Percentiles rank a stretch among this genome's conserved stretches.
Evolutionary conservation across 1,140 invertebrate species (phyloP).

Genomic region (Proales similis): DNA sequence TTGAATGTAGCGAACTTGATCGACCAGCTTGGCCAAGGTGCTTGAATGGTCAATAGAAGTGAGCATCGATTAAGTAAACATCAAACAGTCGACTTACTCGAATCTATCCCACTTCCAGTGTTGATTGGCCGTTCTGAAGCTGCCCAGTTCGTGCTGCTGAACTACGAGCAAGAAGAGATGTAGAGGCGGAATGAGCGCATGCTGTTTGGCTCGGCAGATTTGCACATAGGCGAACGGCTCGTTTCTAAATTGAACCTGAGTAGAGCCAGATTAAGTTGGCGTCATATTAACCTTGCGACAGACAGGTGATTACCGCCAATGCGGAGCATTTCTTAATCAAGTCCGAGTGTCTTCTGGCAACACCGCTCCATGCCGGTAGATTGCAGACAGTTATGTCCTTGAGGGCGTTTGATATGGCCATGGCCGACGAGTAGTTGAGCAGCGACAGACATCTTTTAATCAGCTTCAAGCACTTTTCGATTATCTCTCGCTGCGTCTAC

Average conservation of each 20-base stretch:
- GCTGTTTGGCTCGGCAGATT: conserved; percentile 13
- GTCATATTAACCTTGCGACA: background rate
- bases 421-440: conserved; percentile 22
- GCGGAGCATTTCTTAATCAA: background rate
- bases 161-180: conserved; percentile 36
- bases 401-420: conserved; percentile 20
- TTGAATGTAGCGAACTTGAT: conserved; percentile 34
- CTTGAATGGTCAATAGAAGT: background rate
- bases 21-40: conserved; percentile 23
- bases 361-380: conserved; percentile 19
- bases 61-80: too few species aligned
- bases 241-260: conserved; percentile 14
- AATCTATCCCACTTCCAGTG: conserved; percentile 35
- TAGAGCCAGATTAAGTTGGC: background rate
- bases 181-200: conserved; percentile 23
- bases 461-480: conserved; percentile 28
- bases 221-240: conserved; percentile 32
- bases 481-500: conserved; percentile 18
- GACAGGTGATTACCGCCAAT: background rate
- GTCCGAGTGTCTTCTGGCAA: too few species aligned
- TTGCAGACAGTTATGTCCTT: conserved; percentile 30
- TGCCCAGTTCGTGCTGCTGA: conserved; percentile 28
- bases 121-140: conserved; percentile 19
- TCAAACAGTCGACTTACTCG: conserved; percentile 20
- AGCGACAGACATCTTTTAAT: conserved; percentile 17